Conservation (phyloP, 2,888 invertebrate species). For the Scrobipalpa costella region DNA sequence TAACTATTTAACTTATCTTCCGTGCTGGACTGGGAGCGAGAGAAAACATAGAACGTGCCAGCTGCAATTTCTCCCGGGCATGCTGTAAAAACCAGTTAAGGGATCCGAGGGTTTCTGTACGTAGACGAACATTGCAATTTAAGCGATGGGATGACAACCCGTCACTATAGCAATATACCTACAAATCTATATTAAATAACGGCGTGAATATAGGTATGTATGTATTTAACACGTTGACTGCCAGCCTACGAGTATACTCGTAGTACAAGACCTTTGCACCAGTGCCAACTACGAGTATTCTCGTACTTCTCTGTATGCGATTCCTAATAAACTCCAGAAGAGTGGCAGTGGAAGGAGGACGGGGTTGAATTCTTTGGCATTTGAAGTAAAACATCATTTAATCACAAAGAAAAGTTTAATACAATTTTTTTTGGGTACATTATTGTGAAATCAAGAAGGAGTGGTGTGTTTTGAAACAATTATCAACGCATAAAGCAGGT, state of each 20-base stretch:
- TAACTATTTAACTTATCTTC: no score
- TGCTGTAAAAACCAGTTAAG: no score
- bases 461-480: conserved; percentile 29
- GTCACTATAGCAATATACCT: no score
- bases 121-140: no score
- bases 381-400: conserved; percentile 4
- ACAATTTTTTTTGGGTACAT: background rate
- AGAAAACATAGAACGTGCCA: no score
- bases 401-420: background rate
- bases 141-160: no score
- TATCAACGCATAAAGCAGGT: conserved; percentile 40
- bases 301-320: background rate
- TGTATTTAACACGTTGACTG: conserved; percentile 15
- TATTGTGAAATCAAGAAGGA: background rate
- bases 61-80: no score
- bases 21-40: no score
- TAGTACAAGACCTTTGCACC: background rate
- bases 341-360: conserved; percentile 7
- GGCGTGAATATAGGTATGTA: no score
- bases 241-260: conserved; percentile 12
- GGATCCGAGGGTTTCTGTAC: no score
- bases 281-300: conserved; percentile 7
- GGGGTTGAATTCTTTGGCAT: background rate
- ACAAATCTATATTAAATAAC: no score
- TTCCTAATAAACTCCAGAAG: background rate